These are phyloP conservation scores for Ormyrus pomaceus DNA, from an alignment of 2,888 invertebrate species.

Conservation along the genomic window DNA sequence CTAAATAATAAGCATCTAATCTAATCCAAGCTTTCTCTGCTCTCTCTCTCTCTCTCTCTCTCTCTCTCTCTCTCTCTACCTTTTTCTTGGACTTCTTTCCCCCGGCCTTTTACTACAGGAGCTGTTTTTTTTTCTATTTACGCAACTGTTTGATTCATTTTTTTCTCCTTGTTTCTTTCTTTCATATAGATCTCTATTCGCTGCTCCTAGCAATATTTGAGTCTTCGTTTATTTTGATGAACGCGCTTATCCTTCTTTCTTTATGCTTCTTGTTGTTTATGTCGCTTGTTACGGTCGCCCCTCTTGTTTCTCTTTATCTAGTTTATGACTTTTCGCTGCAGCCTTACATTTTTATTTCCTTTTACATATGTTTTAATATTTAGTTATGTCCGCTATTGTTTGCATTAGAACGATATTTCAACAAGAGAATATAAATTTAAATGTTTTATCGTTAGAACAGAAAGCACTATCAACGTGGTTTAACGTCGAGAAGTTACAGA, in stretches of 20 bases:
- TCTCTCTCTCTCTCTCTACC: neutral
- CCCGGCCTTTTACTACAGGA: too few relatives aligned
- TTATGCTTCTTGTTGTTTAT: neutral
- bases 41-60: neutral
- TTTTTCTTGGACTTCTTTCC: too few relatives aligned
- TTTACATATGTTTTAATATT: neutral
- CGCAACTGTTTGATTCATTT: conserved; percentile 8
- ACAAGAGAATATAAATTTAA: too few relatives aligned
- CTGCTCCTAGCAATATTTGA: neutral
- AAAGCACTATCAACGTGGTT: too few relatives aligned
- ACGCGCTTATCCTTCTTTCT: conserved; percentile 15
- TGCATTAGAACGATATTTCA: too few relatives aligned
- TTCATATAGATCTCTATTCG: neutral
- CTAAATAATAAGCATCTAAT: conserved; percentile 37
- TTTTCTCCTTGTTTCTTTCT: neutral
- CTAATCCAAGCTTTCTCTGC: conserved; percentile 6
- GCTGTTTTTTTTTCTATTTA: neutral
- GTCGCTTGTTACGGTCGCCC: neutral
- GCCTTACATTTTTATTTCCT: neutral
- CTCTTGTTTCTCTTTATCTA: conserved; percentile 9
- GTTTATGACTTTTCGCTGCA: neutral
- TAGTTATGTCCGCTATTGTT: neutral
- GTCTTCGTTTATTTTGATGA: conserved; percentile 14
- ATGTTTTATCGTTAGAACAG: too few relatives aligned
- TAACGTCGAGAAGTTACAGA: too few relatives aligned